A percentile compares a stretch with the other conserved stretches of the same genome.
Conservation (phyloP, 2,797 vertebrate genomes). For the Micropoecilia bifurca region DNA sequence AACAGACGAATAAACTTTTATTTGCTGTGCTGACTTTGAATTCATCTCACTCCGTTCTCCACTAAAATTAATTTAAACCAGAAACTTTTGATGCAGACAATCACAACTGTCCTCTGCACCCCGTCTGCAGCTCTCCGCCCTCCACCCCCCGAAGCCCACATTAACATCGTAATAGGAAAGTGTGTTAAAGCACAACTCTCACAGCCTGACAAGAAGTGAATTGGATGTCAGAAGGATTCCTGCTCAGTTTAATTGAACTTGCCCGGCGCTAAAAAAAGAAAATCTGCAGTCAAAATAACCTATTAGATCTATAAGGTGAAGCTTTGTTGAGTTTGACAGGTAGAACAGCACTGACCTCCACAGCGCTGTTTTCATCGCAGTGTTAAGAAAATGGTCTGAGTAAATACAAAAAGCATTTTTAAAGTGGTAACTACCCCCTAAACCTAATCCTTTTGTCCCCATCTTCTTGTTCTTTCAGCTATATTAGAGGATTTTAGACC, state of each 20-base stretch:
- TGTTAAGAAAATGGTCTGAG: no score
- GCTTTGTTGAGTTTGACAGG: constrained; percentile 83
- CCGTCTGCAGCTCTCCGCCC: not conserved
- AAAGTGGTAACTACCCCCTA: not conserved
- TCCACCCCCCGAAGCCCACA: constrained; percentile 70
- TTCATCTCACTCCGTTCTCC: not conserved
- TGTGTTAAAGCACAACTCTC: constrained; percentile 86
- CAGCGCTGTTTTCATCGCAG: not conserved
- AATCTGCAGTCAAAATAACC: constrained; percentile 93
- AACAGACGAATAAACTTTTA: constrained; percentile 13
- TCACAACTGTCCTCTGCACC: constrained; percentile 22
- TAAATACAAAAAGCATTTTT: not conserved
- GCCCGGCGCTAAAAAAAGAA: constrained; percentile 85
- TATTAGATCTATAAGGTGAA: constrained; percentile 90
- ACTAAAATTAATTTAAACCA: constrained; percentile 36
- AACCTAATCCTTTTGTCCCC: not conserved
- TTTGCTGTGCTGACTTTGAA: constrained; percentile 18
- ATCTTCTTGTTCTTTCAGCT: not conserved
- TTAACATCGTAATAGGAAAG: constrained; percentile 93
- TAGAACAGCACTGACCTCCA: constrained; percentile 33
- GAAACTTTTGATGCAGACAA: constrained; percentile 24
- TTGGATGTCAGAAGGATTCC: constrained; percentile 95
- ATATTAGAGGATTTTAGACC: not conserved
- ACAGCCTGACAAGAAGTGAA: constrained; percentile 87
- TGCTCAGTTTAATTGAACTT: constrained; percentile 95